Conservation (phyloP, 2,797 vertebrate species). For the Chiloscyllium punctatum region DNA sequence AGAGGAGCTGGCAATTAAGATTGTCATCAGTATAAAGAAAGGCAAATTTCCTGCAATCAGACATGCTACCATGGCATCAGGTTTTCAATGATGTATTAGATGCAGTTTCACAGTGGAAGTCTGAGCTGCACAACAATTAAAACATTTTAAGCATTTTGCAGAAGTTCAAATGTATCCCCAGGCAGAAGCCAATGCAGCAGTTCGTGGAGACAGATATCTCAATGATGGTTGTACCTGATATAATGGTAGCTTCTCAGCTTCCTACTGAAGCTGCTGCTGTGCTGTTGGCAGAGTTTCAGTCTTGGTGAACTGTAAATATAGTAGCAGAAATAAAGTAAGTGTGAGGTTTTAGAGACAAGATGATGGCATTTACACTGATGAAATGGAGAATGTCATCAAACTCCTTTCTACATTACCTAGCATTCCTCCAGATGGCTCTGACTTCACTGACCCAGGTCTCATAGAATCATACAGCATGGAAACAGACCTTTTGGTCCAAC, state of each 20-base stretch:
- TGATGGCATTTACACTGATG: too few species aligned
- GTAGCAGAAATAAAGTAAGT: too few species aligned
- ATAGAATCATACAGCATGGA: too few species aligned
- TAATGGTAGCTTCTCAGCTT: not conserved
- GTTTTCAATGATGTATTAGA: not conserved
- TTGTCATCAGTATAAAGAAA: not conserved
- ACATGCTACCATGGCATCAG: not conserved
- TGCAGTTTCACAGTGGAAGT: not conserved
- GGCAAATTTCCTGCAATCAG: not conserved
- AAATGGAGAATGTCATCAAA: too few species aligned
- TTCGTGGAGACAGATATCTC: not conserved
- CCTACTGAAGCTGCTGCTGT: not conserved
- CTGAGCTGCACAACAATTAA: not conserved
- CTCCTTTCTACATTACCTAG: too few species aligned
- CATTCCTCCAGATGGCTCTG: too few species aligned
- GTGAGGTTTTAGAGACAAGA: too few species aligned
- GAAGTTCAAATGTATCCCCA: not conserved
- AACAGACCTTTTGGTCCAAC: too few species aligned
- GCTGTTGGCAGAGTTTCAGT: not conserved
- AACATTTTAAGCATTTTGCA: not conserved
- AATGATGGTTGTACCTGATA: not conserved
- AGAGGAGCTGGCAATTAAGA: not conserved
- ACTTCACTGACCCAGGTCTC: too few species aligned
- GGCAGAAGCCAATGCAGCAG: not conserved
- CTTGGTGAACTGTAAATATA: too few species aligned